These are phyloP conservation scores for Stegodyphus mimosarum DNA, from an alignment of 1,140 invertebrate genomes.

Conservation along the genomic window DNA sequence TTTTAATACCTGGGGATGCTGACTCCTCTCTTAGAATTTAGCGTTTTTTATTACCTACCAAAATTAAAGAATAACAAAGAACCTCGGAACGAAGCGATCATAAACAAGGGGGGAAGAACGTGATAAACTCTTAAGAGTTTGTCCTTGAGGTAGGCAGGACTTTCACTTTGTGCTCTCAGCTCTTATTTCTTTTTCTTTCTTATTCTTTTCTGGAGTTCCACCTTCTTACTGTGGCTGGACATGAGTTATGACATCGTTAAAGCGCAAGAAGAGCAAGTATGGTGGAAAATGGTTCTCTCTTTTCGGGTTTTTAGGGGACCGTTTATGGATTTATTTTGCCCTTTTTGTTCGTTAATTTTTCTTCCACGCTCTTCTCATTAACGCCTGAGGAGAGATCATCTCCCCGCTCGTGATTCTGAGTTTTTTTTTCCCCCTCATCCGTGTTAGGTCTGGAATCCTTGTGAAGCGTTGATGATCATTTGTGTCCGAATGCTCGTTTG, in stretches of 20 bases:
- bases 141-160: conserved; percentile 19
- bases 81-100: background rate
- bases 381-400: background rate
- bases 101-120: conserved; percentile 34
- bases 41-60: conserved; percentile 12
- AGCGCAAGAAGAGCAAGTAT: conserved; percentile 9
- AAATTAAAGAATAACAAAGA: conserved; percentile 35
- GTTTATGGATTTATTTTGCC: conserved; percentile 52
- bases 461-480: too few relatives aligned
- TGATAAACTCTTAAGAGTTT: conserved; percentile 21
- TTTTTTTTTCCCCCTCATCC: too few relatives aligned
- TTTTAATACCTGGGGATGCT: background rate
- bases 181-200: conserved; percentile 16
- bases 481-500: too few relatives aligned
- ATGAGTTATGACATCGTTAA: conserved; percentile 60
- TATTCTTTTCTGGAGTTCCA: conserved; percentile 13
- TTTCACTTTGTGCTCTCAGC: background rate
- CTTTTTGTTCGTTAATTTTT: conserved; percentile 37
- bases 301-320: background rate
- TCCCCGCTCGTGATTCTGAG: too few relatives aligned
- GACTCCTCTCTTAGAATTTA: conserved; percentile 2
- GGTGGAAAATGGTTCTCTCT: too few relatives aligned
- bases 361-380: background rate
- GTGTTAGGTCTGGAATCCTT: too few relatives aligned
- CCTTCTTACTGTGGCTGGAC: conserved; percentile 33